Conservation (phyloP, 1,140 invertebrate species). For the Chrysomallon squamiferum region DNA sequence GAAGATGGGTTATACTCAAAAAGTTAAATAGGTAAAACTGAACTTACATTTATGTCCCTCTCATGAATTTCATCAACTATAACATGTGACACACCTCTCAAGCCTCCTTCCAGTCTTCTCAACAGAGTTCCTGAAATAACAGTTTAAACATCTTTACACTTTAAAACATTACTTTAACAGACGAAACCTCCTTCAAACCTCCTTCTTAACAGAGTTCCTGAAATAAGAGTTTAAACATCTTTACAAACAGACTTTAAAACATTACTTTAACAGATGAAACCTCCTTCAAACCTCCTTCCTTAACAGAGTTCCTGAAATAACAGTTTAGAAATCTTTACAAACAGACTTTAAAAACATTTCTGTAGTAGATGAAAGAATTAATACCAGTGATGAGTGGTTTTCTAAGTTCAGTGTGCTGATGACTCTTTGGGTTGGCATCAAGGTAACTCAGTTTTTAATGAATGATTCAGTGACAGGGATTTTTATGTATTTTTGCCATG, state of each 20-base stretch:
- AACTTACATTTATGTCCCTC: slow-evolving; percentile 66
- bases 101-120: slow-evolving; percentile 64
- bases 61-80: slow-evolving; percentile 83
- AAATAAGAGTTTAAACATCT: slow-evolving; percentile 7
- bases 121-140: slow-evolving; percentile 62
- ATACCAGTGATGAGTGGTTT: too few relatives aligned
- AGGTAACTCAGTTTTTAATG: too few relatives aligned
- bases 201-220: slow-evolving; percentile 63
- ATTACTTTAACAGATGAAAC: slow-evolving; percentile 76
- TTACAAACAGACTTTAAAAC: too few relatives aligned
- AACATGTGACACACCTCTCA: slow-evolving; percentile 71
- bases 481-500: too few relatives aligned
- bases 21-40: too few relatives aligned
- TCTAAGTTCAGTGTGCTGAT: too few relatives aligned
- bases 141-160: background rate
- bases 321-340: too few relatives aligned
- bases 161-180: slow-evolving; percentile 79
- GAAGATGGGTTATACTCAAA: too few relatives aligned
- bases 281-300: slow-evolving; percentile 64
- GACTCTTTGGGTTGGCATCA: too few relatives aligned
- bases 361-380: too few relatives aligned
- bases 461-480: too few relatives aligned
- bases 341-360: too few relatives aligned
- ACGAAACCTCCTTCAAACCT: slow-evolving; percentile 68
- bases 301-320: slow-evolving; percentile 62